Percentiles rank a stretch among this genome's conserved stretches.
Conservation (phyloP, 2,113 vertebrate genomes). For the Symphodus melops region DNA sequence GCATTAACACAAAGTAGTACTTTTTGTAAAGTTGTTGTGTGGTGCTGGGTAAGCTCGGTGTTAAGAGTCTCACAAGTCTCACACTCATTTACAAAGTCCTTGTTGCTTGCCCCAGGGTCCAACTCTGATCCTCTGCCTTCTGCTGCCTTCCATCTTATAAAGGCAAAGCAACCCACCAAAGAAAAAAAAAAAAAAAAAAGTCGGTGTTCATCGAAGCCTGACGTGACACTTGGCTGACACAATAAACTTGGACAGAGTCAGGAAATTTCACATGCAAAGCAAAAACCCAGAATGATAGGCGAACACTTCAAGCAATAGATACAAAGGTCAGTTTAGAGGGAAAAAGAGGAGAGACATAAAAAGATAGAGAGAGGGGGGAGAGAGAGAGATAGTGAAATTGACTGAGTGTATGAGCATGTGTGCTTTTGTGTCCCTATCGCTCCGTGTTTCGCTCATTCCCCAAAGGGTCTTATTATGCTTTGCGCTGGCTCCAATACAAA, state of each 20-base stretch:
- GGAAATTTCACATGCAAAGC: conserved; percentile 19
- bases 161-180: neutral
- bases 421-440: conserved; percentile 73
- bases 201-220: neutral
- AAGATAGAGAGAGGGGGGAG: conserved; percentile 9
- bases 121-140: neutral
- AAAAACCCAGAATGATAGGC: conserved; percentile 45
- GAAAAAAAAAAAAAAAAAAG: neutral
- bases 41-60: neutral
- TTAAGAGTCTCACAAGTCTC: neutral
- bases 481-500: conserved; percentile 71
- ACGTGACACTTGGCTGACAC: conserved; percentile 33
- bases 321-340: conserved; percentile 62
- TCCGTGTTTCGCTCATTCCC: conserved; percentile 77
- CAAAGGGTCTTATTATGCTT: conserved; percentile 82
- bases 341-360: conserved; percentile 8
- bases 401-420: conserved; percentile 73
- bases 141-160: neutral
- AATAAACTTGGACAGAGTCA: conserved; percentile 33
- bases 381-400: conserved; percentile 63
- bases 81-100: neutral
- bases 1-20: conserved; percentile 1
- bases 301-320: neutral
- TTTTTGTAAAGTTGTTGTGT: conserved; percentile 11
- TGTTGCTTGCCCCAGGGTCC: too few relatives aligned